These are phyloP conservation scores for Pimephales promelas DNA, from an alignment of 2,113 vertebrate genomes.

Conservation along the genomic window DNA sequence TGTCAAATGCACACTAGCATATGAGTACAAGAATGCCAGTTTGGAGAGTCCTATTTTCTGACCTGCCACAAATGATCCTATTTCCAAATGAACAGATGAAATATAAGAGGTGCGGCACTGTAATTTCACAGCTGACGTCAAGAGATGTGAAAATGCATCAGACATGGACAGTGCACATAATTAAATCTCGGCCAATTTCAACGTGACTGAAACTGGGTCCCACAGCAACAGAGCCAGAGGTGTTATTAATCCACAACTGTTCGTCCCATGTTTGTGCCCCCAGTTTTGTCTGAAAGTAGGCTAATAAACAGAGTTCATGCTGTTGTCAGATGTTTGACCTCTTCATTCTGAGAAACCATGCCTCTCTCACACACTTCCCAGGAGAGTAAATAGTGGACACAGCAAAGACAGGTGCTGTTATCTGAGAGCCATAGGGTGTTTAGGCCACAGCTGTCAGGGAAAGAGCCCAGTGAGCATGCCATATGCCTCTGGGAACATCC, in stretches of 20 bases:
- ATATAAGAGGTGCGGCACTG: not conserved
- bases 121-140: constrained; percentile 41
- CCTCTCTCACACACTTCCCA: constrained; percentile 19
- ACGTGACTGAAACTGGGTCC: not conserved
- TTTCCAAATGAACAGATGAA: constrained; percentile 17
- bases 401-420: constrained; percentile 68
- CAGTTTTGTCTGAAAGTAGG: constrained; percentile 17
- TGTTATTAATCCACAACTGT: constrained; percentile 1
- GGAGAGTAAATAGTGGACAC: constrained; percentile 42
- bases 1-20: not conserved
- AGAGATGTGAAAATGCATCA: constrained; percentile 28
- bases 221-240: not conserved
- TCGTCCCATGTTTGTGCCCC: not conserved
- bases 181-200: constrained; percentile 11
- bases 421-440: constrained; percentile 53
- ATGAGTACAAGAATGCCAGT: not conserved
- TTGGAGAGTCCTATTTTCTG: constrained; percentile 16
- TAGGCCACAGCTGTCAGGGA: constrained; percentile 12
- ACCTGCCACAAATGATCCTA: not conserved
- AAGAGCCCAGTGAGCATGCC: constrained; percentile 38
- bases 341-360: constrained; percentile 42
- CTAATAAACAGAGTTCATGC: constrained; percentile 13
- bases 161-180: not conserved
- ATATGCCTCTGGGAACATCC: constrained; percentile 62
- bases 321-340: constrained; percentile 29